phyloP scores from a whole-genome alignment of 2,888 invertebrate genomes.

The Drosophila gaucha region DNA sequence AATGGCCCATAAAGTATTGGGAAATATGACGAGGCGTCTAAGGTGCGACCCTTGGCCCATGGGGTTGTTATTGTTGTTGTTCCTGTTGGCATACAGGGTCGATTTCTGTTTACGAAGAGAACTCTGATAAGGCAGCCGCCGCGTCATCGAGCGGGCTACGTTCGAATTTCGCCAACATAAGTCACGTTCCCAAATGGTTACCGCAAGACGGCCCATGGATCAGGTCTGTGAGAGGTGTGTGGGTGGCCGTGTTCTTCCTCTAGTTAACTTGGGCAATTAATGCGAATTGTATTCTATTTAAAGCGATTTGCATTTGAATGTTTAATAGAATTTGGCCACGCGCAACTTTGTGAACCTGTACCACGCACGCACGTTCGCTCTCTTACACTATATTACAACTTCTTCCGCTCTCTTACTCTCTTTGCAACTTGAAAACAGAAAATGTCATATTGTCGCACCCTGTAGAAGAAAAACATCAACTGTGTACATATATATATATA shows the following conservation, averaged over 20 bases:
- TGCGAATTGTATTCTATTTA: conserved; percentile 45
- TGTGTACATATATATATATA: neutral
- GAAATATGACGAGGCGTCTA: conserved; percentile 41
- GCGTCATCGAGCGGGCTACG: conserved; percentile 15
- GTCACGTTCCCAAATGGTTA: conserved; percentile 41
- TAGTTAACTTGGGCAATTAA: conserved; percentile 35
- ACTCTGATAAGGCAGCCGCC: conserved; percentile 29
- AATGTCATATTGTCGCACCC: conserved; percentile 53
- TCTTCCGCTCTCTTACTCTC: neutral
- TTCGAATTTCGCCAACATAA: conserved; percentile 18
- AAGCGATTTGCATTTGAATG: conserved; percentile 64
- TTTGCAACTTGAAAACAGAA: conserved; percentile 29
- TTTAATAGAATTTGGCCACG: conserved; percentile 65
- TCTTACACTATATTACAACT: neutral
- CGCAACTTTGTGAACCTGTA: conserved; percentile 46
- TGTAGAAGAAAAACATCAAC: conserved; percentile 3
- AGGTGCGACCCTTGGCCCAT: conserved; percentile 49
- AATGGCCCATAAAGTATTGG: conserved; percentile 55
- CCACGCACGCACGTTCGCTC: conserved; percentile 6
- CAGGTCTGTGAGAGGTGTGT: neutral
- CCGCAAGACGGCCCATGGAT: conserved; percentile 8
- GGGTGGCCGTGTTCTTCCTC: conserved; percentile 8
- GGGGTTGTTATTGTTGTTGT: conserved; percentile 43
- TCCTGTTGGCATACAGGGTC: conserved; percentile 35
- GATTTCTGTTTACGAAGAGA: conserved; percentile 31